phyloP scores from a whole-genome alignment of 2,113 vertebrate species.

The Indicator maculatus region DNA sequence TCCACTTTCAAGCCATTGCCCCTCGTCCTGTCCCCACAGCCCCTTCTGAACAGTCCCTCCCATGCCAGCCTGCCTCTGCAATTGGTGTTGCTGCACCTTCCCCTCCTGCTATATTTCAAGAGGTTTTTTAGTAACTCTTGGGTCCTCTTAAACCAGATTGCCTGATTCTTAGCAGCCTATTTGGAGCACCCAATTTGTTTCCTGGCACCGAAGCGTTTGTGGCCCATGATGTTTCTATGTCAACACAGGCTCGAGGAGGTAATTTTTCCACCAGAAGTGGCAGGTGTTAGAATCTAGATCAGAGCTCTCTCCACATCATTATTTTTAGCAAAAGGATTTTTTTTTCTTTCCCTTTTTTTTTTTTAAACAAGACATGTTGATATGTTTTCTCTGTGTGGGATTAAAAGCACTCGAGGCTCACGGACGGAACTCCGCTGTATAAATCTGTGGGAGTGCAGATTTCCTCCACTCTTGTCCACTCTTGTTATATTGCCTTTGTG shows the following conservation, averaged over 20 bases:
- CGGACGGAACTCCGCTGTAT: conserved; percentile 10
- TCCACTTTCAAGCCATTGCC: too few relatives aligned
- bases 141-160: conserved; percentile 56
- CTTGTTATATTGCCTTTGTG: conserved; percentile 65
- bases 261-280: conserved; percentile 33
- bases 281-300: conserved; percentile 51
- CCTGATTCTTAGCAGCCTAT: conserved; percentile 52
- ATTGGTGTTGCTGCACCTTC: neutral
- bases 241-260: conserved; percentile 41
- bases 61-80: neutral
- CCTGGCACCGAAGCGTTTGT: conserved; percentile 39
- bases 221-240: conserved; percentile 64
- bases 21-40: too few relatives aligned
- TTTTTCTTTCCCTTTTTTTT: neutral
- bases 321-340: conserved; percentile 48
- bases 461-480: conserved; percentile 61
- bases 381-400: conserved; percentile 47
- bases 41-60: too few relatives aligned
- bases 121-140: conserved; percentile 40
- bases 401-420: conserved; percentile 61
- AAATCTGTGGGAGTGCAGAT: conserved; percentile 57
- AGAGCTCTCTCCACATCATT: conserved; percentile 41
- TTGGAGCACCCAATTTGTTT: conserved; percentile 52
- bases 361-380: conserved; percentile 40
- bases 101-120: conserved; percentile 44